Evolutionary conservation across 1,140 invertebrate genomes (phyloP).

Genomic region (Penaeus vannamei): DNA sequence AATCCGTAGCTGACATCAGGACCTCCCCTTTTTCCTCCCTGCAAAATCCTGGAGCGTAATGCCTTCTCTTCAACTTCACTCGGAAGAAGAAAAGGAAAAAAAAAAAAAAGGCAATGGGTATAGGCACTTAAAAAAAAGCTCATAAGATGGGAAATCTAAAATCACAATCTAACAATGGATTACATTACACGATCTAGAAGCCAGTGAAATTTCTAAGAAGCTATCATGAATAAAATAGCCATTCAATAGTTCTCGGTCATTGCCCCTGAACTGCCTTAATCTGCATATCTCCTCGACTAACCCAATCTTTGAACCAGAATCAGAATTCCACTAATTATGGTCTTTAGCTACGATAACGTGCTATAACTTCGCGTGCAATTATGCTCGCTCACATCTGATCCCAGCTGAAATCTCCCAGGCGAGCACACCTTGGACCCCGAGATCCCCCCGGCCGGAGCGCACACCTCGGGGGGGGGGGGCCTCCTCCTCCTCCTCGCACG

Average conservation of each 20-base stretch:
- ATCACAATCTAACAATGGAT: conserved; percentile 10
- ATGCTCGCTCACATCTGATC: conserved; percentile 36
- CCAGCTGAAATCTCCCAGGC: too few relatives aligned
- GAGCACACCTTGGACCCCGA: too few relatives aligned
- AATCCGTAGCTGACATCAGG: too few relatives aligned
- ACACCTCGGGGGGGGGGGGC: background rate
- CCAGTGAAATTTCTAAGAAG: conserved; percentile 20
- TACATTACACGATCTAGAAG: conserved; percentile 25
- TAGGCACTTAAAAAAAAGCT: conserved; percentile 23
- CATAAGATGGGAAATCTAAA: background rate
- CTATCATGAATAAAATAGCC: conserved; percentile 54
- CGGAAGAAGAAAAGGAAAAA: too few relatives aligned
- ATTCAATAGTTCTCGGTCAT: conserved; percentile 50
- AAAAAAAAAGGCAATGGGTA: too few relatives aligned
- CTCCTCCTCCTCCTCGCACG: background rate
- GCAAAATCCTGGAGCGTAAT: background rate
- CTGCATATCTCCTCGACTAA: conserved; percentile 38
- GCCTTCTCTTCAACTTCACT: background rate
- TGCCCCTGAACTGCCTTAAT: conserved; percentile 40
- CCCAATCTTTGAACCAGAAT: conserved; percentile 49
- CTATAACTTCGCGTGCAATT: conserved; percentile 39
- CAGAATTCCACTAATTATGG: conserved; percentile 47
- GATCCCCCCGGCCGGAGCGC: too few relatives aligned
- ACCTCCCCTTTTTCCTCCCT: too few relatives aligned
- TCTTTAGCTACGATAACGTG: conserved; percentile 37